Conservation (phyloP, 2,113 vertebrate genomes). For the Cebidichthys violaceus region DNA sequence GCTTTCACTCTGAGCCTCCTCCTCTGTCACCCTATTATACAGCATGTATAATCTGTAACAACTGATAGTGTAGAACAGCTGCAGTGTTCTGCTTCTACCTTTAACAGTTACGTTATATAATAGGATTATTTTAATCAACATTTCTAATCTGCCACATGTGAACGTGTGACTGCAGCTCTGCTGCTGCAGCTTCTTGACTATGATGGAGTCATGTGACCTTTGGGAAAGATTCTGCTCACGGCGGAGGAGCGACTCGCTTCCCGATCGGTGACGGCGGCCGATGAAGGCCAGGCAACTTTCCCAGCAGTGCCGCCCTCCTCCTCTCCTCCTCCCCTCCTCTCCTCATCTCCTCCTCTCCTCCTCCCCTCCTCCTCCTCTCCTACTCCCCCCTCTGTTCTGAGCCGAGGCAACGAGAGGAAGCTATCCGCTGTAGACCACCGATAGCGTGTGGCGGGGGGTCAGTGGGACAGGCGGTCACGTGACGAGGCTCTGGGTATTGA, state of each 20-base stretch:
- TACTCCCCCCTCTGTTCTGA: slow-evolving; percentile 43
- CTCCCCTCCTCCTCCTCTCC: too few species aligned
- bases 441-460: slow-evolving; percentile 61
- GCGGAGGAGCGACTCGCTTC: slow-evolving; percentile 68
- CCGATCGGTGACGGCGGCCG: slow-evolving; percentile 62
- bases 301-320: slow-evolving; percentile 55
- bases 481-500: slow-evolving; percentile 42
- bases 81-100: not conserved
- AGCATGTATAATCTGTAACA: too few species aligned
- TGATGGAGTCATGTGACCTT: slow-evolving; percentile 65
- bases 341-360: too few species aligned
- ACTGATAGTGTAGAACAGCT: not conserved
- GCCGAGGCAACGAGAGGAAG: slow-evolving; percentile 51
- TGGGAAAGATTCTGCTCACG: slow-evolving; percentile 58
- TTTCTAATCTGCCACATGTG: slow-evolving; percentile 15
- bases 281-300: slow-evolving; percentile 70
- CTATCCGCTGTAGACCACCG: slow-evolving; percentile 32
- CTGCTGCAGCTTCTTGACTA: slow-evolving; percentile 20
- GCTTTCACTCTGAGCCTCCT: not conserved
- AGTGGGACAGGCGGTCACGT: slow-evolving; percentile 62
- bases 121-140: slow-evolving; percentile 23
- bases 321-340: slow-evolving; percentile 10
- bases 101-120: not conserved
- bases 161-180: slow-evolving; percentile 12
- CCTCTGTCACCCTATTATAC: too few species aligned